These are phyloP conservation scores for Sinohyriopsis cumingii DNA, from an alignment of 2,888 invertebrate species.

Conservation along the genomic window DNA sequence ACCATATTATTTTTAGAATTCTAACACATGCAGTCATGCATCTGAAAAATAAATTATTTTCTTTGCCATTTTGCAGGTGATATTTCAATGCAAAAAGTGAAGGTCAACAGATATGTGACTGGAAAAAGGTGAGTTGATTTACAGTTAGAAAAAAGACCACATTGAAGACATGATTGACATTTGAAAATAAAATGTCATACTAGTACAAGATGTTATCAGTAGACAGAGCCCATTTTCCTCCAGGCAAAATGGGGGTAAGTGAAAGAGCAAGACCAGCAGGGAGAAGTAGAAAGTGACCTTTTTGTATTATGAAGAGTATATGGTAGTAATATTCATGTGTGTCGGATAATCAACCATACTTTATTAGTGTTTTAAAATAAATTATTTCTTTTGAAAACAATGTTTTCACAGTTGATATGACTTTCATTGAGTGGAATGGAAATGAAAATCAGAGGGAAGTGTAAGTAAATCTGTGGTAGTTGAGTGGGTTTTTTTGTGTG, in stretches of 20 bases:
- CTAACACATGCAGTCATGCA: not conserved
- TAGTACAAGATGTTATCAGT: not conserved
- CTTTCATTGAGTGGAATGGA: no score
- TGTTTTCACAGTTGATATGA: no score
- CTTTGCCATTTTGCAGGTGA: slow-evolving; percentile 80
- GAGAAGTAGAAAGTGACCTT: not conserved
- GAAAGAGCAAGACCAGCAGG: no score
- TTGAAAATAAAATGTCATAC: not conserved
- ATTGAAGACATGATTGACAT: not conserved
- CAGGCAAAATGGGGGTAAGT: no score
- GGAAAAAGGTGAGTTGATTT: slow-evolving; percentile 81
- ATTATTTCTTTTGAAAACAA: no score
- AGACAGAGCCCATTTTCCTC: not conserved
- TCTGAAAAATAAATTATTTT: not conserved
- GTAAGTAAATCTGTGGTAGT: no score
- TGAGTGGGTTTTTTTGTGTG: no score
- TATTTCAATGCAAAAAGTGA: slow-evolving; percentile 99
- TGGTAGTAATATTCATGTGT: no score
- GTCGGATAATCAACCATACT: no score
- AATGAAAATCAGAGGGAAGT: no score
- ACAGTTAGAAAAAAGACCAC: not conserved
- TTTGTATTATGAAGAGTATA: no score
- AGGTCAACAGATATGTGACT: slow-evolving; percentile 97
- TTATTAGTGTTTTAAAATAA: no score
- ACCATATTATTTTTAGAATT: not conserved